Conservation (phyloP, 2,888 invertebrate genomes). For the Mamestra brassicae region DNA sequence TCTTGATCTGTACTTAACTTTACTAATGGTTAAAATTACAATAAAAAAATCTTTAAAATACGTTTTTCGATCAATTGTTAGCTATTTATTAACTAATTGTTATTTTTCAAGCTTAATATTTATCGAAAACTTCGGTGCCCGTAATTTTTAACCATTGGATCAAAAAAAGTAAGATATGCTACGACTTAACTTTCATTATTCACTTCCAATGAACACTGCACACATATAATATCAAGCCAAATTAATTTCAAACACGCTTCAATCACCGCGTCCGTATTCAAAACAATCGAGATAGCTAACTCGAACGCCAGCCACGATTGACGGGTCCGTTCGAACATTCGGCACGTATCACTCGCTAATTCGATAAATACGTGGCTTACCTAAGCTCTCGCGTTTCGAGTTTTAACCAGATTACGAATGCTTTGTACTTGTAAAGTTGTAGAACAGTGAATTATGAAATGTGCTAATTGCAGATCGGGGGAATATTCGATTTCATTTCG, state of each 20-base stretch:
- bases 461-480: constrained; percentile 51
- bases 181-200: no score
- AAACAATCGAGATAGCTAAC: constrained; percentile 24
- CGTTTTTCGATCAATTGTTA: no score
- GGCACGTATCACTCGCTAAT: constrained; percentile 59
- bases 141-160: no score
- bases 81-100: no score
- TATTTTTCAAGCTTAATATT: no score
- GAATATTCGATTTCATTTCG: constrained; percentile 27
- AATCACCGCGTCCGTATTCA: constrained; percentile 15
- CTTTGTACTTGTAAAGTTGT: constrained; percentile 62
- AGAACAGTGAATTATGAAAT: constrained; percentile 30
- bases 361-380: constrained; percentile 70
- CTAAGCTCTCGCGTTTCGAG: constrained; percentile 66
- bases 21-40: no score
- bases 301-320: constrained; percentile 6
- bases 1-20: no score
- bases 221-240: constrained; percentile 19
- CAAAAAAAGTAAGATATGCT: no score
- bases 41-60: no score
- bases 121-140: no score
- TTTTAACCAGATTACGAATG: constrained; percentile 72
- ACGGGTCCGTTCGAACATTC: constrained; percentile 34
- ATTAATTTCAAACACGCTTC: constrained; percentile 28
- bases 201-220: constrained; percentile 6